Conservation (phyloP, 2,888 invertebrate species). For the Oscheius sp. region DNA sequence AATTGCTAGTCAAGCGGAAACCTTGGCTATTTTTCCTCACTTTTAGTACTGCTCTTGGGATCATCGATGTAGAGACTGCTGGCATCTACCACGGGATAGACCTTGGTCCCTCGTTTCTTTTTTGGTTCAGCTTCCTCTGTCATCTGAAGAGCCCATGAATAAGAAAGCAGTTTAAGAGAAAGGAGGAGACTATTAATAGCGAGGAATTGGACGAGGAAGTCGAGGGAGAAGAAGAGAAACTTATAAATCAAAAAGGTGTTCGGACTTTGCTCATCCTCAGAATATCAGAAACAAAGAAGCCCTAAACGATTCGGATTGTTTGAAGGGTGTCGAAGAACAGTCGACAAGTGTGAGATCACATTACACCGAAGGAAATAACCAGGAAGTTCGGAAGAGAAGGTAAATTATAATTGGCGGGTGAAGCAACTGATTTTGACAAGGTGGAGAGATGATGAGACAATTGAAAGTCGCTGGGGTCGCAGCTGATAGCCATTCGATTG, state of each 20-base stretch:
- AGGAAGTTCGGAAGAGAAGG: no score
- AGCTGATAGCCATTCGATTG: no score
- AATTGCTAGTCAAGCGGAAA: background rate
- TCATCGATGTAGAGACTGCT: constrained; percentile 52
- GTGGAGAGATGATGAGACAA: no score
- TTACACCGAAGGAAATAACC: no score
- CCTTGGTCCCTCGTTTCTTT: constrained; percentile 14
- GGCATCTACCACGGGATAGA: constrained; percentile 51
- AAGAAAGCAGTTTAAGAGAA: background rate
- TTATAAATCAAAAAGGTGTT: constrained; percentile 1
- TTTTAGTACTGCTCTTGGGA: constrained; percentile 52
- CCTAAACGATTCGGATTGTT: no score
- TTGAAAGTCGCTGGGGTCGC: no score
- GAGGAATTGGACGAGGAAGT: background rate
- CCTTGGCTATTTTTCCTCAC: constrained; percentile 27
- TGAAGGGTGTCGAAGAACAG: no score
- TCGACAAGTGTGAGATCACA: no score
- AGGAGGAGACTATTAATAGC: background rate
- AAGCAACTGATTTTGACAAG: no score
- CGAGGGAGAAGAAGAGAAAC: background rate
- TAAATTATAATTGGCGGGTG: no score
- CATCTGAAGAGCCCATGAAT: constrained; percentile 25
- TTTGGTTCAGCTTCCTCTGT: constrained; percentile 21
- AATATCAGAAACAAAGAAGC: no score
- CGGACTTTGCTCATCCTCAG: no score